These are phyloP conservation scores for Drosophila yooni DNA, from an alignment of 2,888 invertebrate species.

Conservation along the genomic window DNA sequence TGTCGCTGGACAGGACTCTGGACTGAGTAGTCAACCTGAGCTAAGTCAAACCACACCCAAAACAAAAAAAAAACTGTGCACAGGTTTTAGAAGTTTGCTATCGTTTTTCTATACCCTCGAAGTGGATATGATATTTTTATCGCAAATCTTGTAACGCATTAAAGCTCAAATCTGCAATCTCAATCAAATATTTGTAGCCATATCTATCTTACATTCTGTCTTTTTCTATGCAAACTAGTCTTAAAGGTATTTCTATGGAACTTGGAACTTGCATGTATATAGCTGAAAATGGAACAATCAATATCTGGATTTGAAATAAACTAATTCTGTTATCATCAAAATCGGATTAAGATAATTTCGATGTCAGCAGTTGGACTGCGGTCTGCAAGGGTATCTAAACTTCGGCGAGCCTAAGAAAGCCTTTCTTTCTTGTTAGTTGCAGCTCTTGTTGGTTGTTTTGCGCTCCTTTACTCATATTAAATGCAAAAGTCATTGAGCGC, in stretches of 20 bases:
- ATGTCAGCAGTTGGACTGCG: background rate
- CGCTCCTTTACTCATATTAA: constrained; percentile 73
- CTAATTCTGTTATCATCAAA: background rate
- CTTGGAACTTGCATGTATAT: background rate
- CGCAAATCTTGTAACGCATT: background rate
- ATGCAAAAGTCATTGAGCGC: constrained; percentile 82
- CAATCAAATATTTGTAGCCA: too few species aligned
- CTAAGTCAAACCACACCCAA: constrained; percentile 27
- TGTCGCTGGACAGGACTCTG: constrained; percentile 69
- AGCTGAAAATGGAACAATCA: background rate
- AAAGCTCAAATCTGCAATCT: background rate
- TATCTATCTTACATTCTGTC: background rate
- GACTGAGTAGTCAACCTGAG: constrained; percentile 48
- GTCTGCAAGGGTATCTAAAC: background rate
- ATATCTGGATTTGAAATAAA: background rate
- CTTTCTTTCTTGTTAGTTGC: constrained; percentile 27
- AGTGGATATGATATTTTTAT: background rate
- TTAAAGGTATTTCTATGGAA: background rate
- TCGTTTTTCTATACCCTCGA: background rate
- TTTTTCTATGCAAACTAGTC: background rate
- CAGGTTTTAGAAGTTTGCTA: constrained; percentile 31
- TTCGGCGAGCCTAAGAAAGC: background rate
- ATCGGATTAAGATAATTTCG: background rate
- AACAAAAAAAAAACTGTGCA: constrained; percentile 13
- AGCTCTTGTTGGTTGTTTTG: constrained; percentile 41